Base-by-base conservation (phyloP, 2,888 invertebrate genomes). In the Graphium colonna region DNA sequence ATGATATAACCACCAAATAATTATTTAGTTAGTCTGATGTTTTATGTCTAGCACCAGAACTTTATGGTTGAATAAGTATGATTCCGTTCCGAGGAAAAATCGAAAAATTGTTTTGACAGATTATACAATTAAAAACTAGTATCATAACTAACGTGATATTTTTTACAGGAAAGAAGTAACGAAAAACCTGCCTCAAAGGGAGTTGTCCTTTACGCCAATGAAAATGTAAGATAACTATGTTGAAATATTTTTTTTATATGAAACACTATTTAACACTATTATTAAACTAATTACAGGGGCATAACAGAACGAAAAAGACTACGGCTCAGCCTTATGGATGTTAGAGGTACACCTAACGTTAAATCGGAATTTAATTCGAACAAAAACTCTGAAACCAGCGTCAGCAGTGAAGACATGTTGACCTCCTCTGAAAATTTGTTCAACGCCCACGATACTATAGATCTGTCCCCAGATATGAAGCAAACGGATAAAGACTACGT, bases 201-300 rank as follows among this genome's bases (percentile, higher is more conserved):
- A 91, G 56, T 77, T 92, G 51, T 90, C 91, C 26, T 91, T 90
- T 67, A 92, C 92, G 51, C 91, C 92, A 57, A 79, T 87, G 79
- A 85, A 91, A 77, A 91, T 92, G 93, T 93, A 90, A 90, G 92
- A n/a, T n/a, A n/a, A n/a, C n/a, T n/a, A n/a, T n/a, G n/a, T n/a
- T n/a, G n/a, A n/a, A n/a, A 90, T 21, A 49, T 66, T 41, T 33
- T 41, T 21, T 17, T 9, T 28, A 46, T 36, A 1, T 28, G 10
- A 42, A 17, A 17, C 1, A 18, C 7, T 42, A 18, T 42, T 10
- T 17, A 17, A 10, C 10, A 21, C 1, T 10, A 1, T 17, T 17
- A 33, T 21, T 5, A 54, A 49, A 51, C 9, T 28, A 15, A 18
- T 71, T 73, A 12, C 68, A 90, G 90, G 75, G 88, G 83, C 31